Evolutionary conservation across 2,113 vertebrate species (phyloP).

Genomic region (Gambusia holbrooki): DNA sequence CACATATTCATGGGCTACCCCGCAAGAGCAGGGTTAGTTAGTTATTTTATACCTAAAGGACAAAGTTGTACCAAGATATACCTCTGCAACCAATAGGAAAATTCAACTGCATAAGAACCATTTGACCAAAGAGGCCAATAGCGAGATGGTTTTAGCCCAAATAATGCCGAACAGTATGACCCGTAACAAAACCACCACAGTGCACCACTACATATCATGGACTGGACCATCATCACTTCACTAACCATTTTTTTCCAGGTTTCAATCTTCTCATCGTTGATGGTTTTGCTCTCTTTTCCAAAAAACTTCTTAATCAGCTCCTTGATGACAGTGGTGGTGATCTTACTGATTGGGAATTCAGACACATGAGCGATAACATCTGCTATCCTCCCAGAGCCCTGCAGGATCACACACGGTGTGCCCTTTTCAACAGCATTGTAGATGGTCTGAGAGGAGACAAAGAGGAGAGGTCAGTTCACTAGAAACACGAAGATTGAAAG

Average conservation of each 20-base stretch:
- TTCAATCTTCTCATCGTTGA: conserved; percentile 79
- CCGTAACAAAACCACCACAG: background rate
- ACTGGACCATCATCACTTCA: background rate
- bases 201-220: background rate
- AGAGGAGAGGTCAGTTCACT: conserved; percentile 1
- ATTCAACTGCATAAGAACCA: too few species aligned
- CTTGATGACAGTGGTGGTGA: conserved; percentile 84
- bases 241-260: conserved; percentile 95
- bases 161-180: too few species aligned
- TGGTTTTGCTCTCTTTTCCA: conserved; percentile 79
- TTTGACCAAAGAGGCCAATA: too few species aligned
- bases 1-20: too few species aligned
- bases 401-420: conserved; percentile 92
- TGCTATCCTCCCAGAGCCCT: conserved; percentile 92
- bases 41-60: too few species aligned
- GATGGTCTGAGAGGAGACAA: conserved; percentile 84
- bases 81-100: too few species aligned
- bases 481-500: background rate
- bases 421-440: conserved; percentile 87
- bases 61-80: too few species aligned
- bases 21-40: too few species aligned
- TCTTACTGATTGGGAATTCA: conserved; percentile 74
- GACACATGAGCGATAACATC: conserved; percentile 92
- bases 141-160: too few species aligned
- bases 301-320: conserved; percentile 85